Conservation (phyloP, 1,140 invertebrate genomes). For the Bradynema listronoti region DNA sequence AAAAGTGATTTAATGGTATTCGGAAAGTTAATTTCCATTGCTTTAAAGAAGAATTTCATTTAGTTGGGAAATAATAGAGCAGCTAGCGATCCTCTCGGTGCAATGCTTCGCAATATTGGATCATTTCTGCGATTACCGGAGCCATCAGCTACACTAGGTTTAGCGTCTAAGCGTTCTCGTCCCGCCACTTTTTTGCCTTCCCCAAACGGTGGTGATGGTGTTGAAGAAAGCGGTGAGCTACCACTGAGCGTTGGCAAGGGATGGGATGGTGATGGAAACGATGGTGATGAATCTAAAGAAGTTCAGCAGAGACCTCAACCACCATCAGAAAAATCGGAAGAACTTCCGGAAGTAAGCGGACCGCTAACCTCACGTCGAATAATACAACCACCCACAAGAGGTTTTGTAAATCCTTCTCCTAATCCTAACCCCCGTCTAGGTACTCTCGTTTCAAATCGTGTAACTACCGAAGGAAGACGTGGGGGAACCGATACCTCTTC, state of each 20-base stretch:
- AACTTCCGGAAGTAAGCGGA: not conserved
- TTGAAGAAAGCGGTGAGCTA: conserved; percentile 14
- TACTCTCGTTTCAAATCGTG: too few species aligned
- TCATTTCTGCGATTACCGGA: conserved; percentile 3
- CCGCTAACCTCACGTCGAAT: too few species aligned
- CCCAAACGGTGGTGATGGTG: conserved; percentile 3
- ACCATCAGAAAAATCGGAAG: not conserved
- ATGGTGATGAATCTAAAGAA: not conserved
- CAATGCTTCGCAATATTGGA: not conserved
- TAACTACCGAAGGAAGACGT: not conserved
- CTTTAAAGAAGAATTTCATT: not conserved
- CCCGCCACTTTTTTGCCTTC: conserved; percentile 1
- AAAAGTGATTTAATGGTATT: not conserved
- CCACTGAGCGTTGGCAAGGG: conserved; percentile 19
- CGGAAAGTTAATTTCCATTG: too few species aligned
- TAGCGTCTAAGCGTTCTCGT: not conserved
- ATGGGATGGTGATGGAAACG: conserved; percentile 19
- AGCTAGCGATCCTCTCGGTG: conserved; percentile 4
- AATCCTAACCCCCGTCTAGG: too few species aligned
- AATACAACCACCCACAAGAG: too few species aligned
- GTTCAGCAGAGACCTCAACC: not conserved
- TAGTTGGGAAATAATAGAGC: not conserved
- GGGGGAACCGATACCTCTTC: not conserved
- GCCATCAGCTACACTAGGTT: not conserved
- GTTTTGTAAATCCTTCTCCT: too few species aligned